phyloP scores from a whole-genome alignment of 1,140 invertebrate genomes.

The Drosophila tropicalis region DNA sequence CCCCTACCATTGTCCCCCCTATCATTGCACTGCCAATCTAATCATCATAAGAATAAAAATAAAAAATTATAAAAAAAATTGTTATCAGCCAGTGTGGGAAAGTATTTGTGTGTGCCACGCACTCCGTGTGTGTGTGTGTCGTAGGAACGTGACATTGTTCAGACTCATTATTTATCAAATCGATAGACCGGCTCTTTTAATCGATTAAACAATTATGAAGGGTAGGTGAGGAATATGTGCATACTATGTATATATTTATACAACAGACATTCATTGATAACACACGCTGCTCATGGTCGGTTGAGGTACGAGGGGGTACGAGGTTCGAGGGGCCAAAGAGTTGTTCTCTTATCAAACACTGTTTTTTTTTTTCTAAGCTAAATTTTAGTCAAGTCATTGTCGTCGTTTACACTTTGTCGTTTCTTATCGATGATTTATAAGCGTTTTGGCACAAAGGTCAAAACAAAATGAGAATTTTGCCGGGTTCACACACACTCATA shows the following conservation, averaged over 20 bases:
- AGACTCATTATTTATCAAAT: conserved; percentile 7
- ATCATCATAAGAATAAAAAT: conserved; percentile 20
- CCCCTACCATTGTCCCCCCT: too few species aligned
- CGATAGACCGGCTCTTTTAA: conserved; percentile 1
- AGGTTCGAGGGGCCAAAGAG: too few species aligned
- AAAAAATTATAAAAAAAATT: conserved; percentile 4
- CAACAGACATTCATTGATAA: conserved; percentile 7
- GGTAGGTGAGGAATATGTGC: neutral
- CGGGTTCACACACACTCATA: too few species aligned
- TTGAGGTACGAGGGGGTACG: neutral
- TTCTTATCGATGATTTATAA: conserved; percentile 3
- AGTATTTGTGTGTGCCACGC: neutral
- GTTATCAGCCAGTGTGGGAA: neutral
- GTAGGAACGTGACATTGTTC: conserved; percentile 11
- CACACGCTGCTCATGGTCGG: too few species aligned
- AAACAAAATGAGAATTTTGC: neutral
- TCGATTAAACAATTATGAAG: conserved; percentile 1
- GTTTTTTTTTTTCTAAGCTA: neutral
- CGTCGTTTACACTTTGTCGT: too few species aligned
- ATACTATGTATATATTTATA: neutral
- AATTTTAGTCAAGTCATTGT: conserved; percentile 3
- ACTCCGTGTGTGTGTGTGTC: neutral
- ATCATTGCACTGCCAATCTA: conserved; percentile 13
- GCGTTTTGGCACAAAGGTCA: neutral
- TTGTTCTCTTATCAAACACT: neutral